A percentile compares a stretch with the other conserved stretches of the same genome.
phyloP scores from a whole-genome alignment of 2,888 invertebrate species.

The Athripsodes cinereus region DNA sequence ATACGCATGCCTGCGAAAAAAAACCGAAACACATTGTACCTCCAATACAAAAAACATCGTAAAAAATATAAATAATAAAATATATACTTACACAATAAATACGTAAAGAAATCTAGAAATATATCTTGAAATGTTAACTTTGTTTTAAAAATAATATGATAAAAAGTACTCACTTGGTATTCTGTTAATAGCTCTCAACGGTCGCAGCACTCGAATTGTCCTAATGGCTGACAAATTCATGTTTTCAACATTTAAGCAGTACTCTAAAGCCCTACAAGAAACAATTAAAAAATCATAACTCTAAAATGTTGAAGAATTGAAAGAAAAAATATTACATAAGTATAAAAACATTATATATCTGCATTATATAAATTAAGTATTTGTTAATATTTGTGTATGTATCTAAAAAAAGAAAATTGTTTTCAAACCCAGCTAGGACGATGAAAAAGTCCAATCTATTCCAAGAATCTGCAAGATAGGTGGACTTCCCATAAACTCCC shows the following conservation, averaged over 20 bases:
- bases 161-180: conserved; percentile 89
- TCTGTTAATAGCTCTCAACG: conserved; percentile 96
- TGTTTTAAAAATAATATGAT: too few relatives aligned
- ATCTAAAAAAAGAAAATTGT: too few relatives aligned
- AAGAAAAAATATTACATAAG: neutral
- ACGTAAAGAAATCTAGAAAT: too few relatives aligned
- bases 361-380: too few relatives aligned
- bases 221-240: conserved; percentile 97
- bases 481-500: conserved; percentile 89
- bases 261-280: conserved; percentile 69
- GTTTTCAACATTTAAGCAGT: conserved; percentile 91
- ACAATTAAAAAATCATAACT: neutral
- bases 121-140: too few relatives aligned
- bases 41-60: too few relatives aligned
- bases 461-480: conserved; percentile 98
- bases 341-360: too few relatives aligned
- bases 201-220: conserved; percentile 94
- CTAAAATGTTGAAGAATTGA: too few relatives aligned
- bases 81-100: too few relatives aligned
- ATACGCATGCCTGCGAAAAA: conserved; percentile 86
- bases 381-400: too few relatives aligned
- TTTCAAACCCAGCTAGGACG: conserved; percentile 93
- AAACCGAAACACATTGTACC: too few relatives aligned
- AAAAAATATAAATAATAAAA: too few relatives aligned
- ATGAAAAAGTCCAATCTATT: conserved; percentile 98